Evolutionary conservation across 2,113 vertebrate genomes (phyloP).

Genomic region (Hemibagrus wyckioides): DNA sequence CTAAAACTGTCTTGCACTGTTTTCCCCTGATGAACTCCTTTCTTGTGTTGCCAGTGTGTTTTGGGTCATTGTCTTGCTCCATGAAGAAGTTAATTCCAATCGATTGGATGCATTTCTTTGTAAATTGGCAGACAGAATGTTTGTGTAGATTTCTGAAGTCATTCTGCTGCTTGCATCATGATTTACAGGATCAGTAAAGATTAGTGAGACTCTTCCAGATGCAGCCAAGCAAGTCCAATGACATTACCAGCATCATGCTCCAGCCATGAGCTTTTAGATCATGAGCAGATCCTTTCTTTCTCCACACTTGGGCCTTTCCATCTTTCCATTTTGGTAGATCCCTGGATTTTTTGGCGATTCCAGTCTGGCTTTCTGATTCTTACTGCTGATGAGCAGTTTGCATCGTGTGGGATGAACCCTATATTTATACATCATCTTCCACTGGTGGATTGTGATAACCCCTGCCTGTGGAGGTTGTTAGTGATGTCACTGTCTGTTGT

Average conservation of each 20-base stretch:
- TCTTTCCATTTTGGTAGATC: neutral
- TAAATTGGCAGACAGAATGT: neutral
- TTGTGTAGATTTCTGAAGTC: neutral
- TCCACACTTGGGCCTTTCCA: neutral
- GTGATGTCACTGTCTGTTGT: neutral
- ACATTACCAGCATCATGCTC: neutral
- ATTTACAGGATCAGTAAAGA: neutral
- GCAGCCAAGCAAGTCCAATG: neutral
- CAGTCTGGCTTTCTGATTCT: neutral
- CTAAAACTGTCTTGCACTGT: neutral
- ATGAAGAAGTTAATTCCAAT: neutral
- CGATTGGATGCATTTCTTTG: neutral
- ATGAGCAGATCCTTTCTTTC: neutral
- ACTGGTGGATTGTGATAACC: neutral
- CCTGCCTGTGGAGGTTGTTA: neutral
- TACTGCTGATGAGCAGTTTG: neutral
- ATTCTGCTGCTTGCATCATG: neutral
- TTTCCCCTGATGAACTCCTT: neutral
- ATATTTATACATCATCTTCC: neutral
- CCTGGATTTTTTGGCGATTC: neutral
- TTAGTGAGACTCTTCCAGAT: neutral
- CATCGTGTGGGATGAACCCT: neutral
- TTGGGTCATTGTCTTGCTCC: neutral
- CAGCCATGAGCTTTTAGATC: neutral
- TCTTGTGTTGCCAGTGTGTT: neutral